Evolutionary conservation across 2,113 vertebrate species (phyloP), one percentile per base, ranked within the genome.

Genomic region (Chamaea fasciata): DNA sequence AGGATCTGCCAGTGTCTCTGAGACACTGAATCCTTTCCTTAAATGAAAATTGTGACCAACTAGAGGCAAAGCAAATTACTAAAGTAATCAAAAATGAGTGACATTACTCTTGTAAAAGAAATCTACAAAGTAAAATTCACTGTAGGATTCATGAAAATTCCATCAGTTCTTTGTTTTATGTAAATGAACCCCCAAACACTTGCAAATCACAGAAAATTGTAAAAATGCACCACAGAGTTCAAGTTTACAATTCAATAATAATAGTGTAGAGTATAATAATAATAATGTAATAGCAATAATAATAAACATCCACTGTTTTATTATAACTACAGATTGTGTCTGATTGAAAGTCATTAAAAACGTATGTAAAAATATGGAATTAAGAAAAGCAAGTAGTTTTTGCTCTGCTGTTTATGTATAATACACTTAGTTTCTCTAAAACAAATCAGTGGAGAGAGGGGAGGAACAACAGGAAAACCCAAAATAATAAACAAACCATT

Each of bases 21-120:
- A 96, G 69, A 97, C 86, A 68, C 47, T 1, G 12, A 83, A 91
- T 92, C 60, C 47, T 84, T 89, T 86, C 79, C 80, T 88, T 70
- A 97, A 94, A 94, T 92, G 94, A 90, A 94, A 96, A 94, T 95
- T 97, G 94, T 96, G 92, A 94, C 83, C 94, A 95, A 95, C 73
- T 81, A 95, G 83, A 96, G 89, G 89, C 83, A 92, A 52, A 93
- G 52, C 24, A 92, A 94, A 93, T 94, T 96, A 87, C 80, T 89
- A 89, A 96, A 68, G 89, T 90, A 96, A 94, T 92, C 47, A 93
- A 93, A 92, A 90, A 90, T 74, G 73, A 91, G 89, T 86, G 76
- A 78, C 94, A 41, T 92, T 90, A 41, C 39, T 90, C 67, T 84
- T 94, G 82, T 78, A 90, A 92, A 93, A 93, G 47, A 83, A 89